Evolutionary conservation across 2,888 invertebrate genomes (phyloP).

Genomic region (Pseudococcus viburni): DNA sequence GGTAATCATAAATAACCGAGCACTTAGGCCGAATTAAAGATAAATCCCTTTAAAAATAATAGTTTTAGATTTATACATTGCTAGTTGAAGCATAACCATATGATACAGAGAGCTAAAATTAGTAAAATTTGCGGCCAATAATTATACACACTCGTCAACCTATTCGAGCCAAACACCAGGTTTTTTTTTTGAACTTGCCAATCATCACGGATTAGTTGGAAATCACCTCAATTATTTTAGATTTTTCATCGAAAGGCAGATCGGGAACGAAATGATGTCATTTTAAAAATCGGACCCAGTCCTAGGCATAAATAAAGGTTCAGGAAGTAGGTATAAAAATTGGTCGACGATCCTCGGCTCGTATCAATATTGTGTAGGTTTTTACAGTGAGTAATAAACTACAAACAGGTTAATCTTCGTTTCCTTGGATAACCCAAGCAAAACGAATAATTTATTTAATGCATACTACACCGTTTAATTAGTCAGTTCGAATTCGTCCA

Average conservation of each 20-base stretch:
- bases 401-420: constrained; percentile 54
- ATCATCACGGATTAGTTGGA: neutral
- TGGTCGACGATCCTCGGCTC: neutral
- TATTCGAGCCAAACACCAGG: neutral
- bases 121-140: constrained; percentile 34
- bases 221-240: neutral
- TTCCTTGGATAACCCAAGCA: constrained; percentile 55
- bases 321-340: neutral
- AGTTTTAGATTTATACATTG: neutral
- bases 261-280: neutral
- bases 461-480: constrained; percentile 42
- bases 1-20: neutral
- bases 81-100: neutral
- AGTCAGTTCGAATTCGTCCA: constrained; percentile 37
- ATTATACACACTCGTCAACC: neutral
- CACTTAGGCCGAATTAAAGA: neutral
- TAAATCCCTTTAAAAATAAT: neutral
- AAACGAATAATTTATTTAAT: constrained; percentile 52
- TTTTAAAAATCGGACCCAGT: neutral
- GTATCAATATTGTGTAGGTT: constrained; percentile 46
- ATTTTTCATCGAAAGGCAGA: neutral
- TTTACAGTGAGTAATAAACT: constrained; percentile 52
- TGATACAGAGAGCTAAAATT: constrained; percentile 5
- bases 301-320: neutral
- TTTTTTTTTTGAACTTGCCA: neutral